phyloP scores from a whole-genome alignment of 2,113 vertebrate genomes.

The Crypturellus undulatus region DNA sequence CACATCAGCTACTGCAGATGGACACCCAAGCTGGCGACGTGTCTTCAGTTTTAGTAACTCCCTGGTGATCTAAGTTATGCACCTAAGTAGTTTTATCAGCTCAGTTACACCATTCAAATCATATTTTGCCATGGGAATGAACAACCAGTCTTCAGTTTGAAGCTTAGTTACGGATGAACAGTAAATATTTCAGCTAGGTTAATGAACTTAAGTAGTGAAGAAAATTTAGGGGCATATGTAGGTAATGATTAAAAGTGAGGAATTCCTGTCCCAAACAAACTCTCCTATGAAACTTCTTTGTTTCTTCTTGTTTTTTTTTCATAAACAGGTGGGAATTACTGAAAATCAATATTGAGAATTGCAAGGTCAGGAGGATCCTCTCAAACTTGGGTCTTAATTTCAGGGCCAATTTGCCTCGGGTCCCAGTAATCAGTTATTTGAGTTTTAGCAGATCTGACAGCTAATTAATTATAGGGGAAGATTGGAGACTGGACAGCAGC shows the following conservation, averaged over 20 bases:
- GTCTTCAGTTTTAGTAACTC: background rate
- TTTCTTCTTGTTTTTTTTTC: slow-evolving; percentile 8
- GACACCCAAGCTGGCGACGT: fast-evolving
- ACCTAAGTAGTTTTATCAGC: background rate
- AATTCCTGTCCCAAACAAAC: background rate
- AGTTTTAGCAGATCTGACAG: slow-evolving; percentile 78
- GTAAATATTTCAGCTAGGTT: background rate
- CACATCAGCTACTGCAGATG: background rate
- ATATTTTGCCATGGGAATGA: background rate
- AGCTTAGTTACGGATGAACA: background rate
- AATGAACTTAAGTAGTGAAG: no score
- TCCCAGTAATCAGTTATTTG: slow-evolving; percentile 53
- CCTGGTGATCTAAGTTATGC: background rate
- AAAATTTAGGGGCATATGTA: fast-evolving
- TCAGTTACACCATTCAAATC: background rate
- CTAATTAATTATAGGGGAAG: slow-evolving; percentile 80
- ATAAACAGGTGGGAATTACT: slow-evolving; percentile 70
- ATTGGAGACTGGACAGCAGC: slow-evolving; percentile 65
- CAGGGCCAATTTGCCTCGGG: slow-evolving; percentile 71
- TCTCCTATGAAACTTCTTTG: background rate
- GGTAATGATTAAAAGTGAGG: background rate
- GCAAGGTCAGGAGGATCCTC: slow-evolving; percentile 71
- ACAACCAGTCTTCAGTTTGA: background rate
- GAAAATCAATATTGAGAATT: slow-evolving; percentile 75
- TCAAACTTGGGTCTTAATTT: slow-evolving; percentile 75